Base-by-base conservation (phyloP, 2,797 vertebrate species). In the Columba guinea region DNA sequence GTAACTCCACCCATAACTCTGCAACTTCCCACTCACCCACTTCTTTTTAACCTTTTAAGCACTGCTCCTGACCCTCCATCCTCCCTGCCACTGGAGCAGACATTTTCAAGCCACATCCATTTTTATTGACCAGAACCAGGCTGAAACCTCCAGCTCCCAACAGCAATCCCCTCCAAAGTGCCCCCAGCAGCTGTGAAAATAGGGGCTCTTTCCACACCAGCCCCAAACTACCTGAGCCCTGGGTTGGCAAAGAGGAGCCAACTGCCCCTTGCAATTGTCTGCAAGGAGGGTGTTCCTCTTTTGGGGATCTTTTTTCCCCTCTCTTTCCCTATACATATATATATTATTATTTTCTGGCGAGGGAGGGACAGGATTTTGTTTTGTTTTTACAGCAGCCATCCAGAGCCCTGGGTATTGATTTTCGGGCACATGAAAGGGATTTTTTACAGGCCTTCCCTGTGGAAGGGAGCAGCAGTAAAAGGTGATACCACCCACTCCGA, bases 401-500 rank as follows among this genome's bases (percentile, higher is more conserved):
- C 95, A 97, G 96, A 97, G 95, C 91, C 94, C 90, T 96, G 95
- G 91, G 96, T 97, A 97, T 97, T 97, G 97, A 97, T 97, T 97
- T 97, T 96, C 91, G 91, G 95, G 90, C 93, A 97, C 97, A 97
- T 98, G 97, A 97, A 97, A 97, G 97, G 92, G 88, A 83, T 97
- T 98, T 98, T 96, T 98, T 97, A 97, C 96, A 97, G 97, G 95
- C 97, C 97, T 97, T 97, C 97, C 94, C 96, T 96, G 97, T 97
- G 97, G 95, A 97, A 98, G 98, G 97, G 97, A 98, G 98, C 97
- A 97, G 97, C 97, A 97, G 97, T 98, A 98, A 98, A 98, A 97
- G 97, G 96, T 96, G 75, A 95, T 98, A 97, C 99, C 98, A 99
- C 98, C 98, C 98, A 99, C 98, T 98, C 98, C 97, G 98, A 98